Percentiles rank a stretch among this genome's conserved stretches.
These are phyloP conservation scores for Tichodroma muraria DNA, from an alignment of 2,113 vertebrate genomes.

Conservation along the genomic window DNA sequence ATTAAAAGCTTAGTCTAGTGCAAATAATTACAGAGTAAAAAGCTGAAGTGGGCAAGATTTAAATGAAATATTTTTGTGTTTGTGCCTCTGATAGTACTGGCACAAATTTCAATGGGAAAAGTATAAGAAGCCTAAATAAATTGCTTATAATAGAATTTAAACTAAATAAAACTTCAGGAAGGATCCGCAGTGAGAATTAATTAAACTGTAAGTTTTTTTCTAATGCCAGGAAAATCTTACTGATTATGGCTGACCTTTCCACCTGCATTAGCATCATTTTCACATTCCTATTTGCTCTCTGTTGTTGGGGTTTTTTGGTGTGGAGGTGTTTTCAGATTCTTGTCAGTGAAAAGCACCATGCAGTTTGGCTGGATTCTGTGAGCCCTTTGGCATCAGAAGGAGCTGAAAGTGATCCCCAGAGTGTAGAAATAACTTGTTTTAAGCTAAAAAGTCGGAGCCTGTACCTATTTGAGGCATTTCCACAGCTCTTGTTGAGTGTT, in stretches of 20 bases:
- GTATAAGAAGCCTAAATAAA: background rate
- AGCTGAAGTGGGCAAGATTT: background rate
- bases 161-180: background rate
- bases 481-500: background rate
- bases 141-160: background rate
- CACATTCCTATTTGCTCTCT: background rate
- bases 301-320: background rate
- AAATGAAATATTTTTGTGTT: background rate
- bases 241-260: background rate
- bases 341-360: background rate
- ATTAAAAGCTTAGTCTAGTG: background rate
- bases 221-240: background rate
- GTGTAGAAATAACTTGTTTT: background rate
- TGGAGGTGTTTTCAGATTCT: background rate
- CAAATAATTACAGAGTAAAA: background rate
- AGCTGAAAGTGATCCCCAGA: background rate
- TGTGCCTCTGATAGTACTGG: background rate
- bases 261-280: background rate
- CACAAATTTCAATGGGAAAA: background rate
- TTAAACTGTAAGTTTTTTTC: background rate
- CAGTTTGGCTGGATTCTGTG: background rate
- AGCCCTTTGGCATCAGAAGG: background rate
- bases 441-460: background rate
- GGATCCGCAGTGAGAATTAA: background rate
- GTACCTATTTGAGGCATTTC: background rate